Evolutionary conservation across 2,113 vertebrate genomes (phyloP).

Genomic region (Cathartes aura): DNA sequence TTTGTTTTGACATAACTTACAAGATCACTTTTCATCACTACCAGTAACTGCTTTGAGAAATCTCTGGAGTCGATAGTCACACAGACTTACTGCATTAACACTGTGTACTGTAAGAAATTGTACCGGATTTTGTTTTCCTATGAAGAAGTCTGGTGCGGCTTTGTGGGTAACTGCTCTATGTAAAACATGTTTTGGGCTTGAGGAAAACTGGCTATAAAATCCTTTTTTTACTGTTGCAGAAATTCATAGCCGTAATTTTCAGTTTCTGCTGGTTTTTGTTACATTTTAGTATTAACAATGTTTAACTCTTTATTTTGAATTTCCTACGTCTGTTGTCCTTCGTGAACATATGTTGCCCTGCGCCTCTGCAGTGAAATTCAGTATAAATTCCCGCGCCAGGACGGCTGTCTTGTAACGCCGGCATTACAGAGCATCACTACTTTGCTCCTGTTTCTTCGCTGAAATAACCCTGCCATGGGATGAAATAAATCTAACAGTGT

Average conservation of each 20-base stretch:
- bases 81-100: not conserved
- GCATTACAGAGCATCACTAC: not conserved
- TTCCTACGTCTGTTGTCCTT: not conserved
- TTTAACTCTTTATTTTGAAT: not conserved
- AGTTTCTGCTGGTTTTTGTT: not conserved
- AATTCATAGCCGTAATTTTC: not conserved
- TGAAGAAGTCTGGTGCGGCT: not conserved
- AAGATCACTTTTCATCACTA: not conserved
- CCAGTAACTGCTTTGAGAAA: not conserved
- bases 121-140: not conserved
- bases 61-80: not conserved
- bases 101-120: not conserved
- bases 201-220: not conserved
- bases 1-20: not conserved
- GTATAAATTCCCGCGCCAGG: not conserved
- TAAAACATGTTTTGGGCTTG: not conserved
- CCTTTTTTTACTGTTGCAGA: not conserved
- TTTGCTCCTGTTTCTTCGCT: not conserved
- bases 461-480: not conserved
- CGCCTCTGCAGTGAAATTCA: not conserved
- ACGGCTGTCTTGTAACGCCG: not conserved
- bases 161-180: not conserved
- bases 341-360: accelerated
- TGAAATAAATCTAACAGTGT: not conserved
- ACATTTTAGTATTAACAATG: not conserved